phyloP scores from a whole-genome alignment of 1,140 invertebrate genomes.

The Dendroctonus ponderosae region DNA sequence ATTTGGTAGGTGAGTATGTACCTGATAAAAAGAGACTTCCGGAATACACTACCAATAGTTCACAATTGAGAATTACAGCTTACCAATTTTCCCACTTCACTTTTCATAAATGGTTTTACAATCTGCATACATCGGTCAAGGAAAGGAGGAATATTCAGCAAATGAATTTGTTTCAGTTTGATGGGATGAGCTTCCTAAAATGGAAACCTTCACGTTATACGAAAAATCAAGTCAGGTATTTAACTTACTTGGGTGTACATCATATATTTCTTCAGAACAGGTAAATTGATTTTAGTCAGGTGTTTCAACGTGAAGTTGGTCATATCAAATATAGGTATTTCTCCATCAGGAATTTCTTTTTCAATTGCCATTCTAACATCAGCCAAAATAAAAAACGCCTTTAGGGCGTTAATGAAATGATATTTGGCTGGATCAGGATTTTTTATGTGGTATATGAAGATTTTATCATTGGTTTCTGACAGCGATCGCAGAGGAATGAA shows the following conservation, averaged over 20 bases:
- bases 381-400: constrained; percentile 67
- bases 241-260: constrained; percentile 59
- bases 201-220: constrained; percentile 43
- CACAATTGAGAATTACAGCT: not conserved
- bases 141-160: constrained; percentile 65
- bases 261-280: constrained; percentile 65
- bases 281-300: constrained; percentile 61
- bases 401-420: constrained; percentile 64
- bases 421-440: constrained; percentile 63
- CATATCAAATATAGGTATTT: constrained; percentile 70
- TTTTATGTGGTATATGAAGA: constrained; percentile 60
- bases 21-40: not conserved
- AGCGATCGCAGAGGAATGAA: constrained; percentile 59
- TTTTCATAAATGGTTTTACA: constrained; percentile 65
- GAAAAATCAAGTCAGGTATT: constrained; percentile 4
- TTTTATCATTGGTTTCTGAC: constrained; percentile 42
- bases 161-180: constrained; percentile 71
- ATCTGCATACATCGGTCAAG: constrained; percentile 62
- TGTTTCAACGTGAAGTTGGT: constrained; percentile 62
- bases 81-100: constrained; percentile 60
- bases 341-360: constrained; percentile 58
- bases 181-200: constrained; percentile 71
- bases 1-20: constrained; percentile 59
- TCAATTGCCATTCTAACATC: constrained; percentile 62
- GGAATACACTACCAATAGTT: not conserved